Base-by-base conservation (phyloP, 1,140 invertebrate species). In the Lucilia sericata region DNA sequence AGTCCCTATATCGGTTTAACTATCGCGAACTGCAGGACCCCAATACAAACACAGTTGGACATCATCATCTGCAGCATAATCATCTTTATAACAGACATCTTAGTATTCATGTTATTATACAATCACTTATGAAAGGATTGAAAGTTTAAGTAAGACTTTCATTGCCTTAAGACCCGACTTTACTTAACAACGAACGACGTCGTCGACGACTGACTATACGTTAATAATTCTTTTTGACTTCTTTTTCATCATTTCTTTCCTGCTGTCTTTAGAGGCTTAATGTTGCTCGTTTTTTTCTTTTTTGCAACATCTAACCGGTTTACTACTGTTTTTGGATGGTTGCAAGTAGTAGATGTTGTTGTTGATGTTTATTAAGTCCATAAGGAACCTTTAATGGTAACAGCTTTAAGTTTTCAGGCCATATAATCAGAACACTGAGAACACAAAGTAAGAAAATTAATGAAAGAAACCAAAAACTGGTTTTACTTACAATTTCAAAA, bases 351-450 rank as follows among this genome's bases (percentile, higher is more conserved):
- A 60, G 2, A 60, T 70, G 65, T 12, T 70, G 65, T 2, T 19
- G 51, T 55, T 55, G 17, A 21, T 19, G 19, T 5, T 19, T 21
- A 70, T 70, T 70, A 25, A 70, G 65, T 19, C 65, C 14, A 60
- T n/a, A 70, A 70, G 65, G 65, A 70, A 70, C 65, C 65, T 70
- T 60, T 21, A 70, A 70, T 70, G 65, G 65, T 70, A 70, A 70
- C 65, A 70, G 65, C 65, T 70, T 70, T 70, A 70, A 21, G 65
- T 19, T 60, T 60, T 14, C 14, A 60, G n/a, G 55, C 14, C 14
- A 7, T 7, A 60, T 3, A 17, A 14, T n/a, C 14, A 60, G 14
- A 17, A 60, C 25, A 30, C 25, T 30, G 3, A 30, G 25, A 30
- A 3, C 25, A 30, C 25, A 60, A 17, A 60, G 14, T 17, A 60